Percentiles rank a stretch among this genome's conserved stretches.
Evolutionary conservation across 1,140 invertebrate genomes (phyloP).

Genomic region (Drosophila punjabiensis): DNA sequence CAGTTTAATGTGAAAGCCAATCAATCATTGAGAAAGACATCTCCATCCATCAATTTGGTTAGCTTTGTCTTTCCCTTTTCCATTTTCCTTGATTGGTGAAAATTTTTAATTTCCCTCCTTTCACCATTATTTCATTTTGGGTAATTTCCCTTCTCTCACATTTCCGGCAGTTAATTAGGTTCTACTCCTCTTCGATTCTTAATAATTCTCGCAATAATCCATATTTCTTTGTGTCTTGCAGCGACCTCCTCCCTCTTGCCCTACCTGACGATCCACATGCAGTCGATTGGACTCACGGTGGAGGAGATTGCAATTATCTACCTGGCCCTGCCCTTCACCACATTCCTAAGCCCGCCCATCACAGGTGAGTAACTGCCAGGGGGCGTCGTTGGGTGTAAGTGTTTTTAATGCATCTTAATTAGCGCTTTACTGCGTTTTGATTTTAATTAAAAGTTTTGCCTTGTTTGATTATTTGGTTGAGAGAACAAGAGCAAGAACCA

Average conservation of each 20-base stretch:
- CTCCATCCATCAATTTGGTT: neutral
- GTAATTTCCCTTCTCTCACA: conserved; percentile 23
- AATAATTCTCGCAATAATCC: conserved; percentile 21
- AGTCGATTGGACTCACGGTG: conserved; percentile 92
- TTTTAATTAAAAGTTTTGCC: conserved; percentile 59
- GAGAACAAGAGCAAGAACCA: neutral
- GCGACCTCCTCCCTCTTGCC: conserved; percentile 92
- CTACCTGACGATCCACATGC: conserved; percentile 95
- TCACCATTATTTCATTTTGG: conserved; percentile 1
- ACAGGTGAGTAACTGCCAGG: conserved; percentile 87
- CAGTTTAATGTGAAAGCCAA: neutral
- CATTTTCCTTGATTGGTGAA: neutral
- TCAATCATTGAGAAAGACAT: neutral
- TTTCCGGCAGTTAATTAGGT: conserved; percentile 32
- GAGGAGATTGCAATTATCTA: conserved; percentile 94
- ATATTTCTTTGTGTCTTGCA: conserved; percentile 84
- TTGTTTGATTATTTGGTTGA: conserved; percentile 12
- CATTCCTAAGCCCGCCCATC: conserved; percentile 92
- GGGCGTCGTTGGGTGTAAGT: neutral
- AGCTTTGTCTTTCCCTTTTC: neutral
- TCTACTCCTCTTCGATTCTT: neutral
- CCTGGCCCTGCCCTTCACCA: conserved; percentile 92
- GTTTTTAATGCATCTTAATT: conserved; percentile 47
- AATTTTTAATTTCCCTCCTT: conserved; percentile 8
- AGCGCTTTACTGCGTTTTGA: conserved; percentile 11